A percentile compares a stretch with the other conserved stretches of the same genome.
Conservation (phyloP, 2,113 vertebrate species). For the Ginglymostoma cirratum region DNA sequence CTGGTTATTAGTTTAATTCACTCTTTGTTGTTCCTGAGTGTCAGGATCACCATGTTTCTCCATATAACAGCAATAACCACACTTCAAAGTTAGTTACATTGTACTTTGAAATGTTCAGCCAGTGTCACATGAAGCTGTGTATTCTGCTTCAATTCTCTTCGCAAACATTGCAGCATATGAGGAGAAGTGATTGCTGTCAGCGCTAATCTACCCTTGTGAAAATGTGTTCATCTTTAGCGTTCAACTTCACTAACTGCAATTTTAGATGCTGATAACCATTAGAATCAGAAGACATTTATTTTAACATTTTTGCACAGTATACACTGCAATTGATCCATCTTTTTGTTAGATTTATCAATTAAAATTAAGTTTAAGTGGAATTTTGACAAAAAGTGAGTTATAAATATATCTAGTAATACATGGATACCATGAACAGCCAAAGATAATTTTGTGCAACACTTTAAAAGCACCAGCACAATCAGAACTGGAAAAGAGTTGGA, state of each 20-base stretch:
- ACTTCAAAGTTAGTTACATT: background rate
- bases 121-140: background rate
- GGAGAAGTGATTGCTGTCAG: background rate
- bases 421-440: background rate
- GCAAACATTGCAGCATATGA: background rate
- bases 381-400: background rate
- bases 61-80: background rate
- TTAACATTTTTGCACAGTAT: background rate
- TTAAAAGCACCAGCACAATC: background rate
- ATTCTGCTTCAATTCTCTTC: background rate
- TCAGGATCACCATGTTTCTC: background rate
- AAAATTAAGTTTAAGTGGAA: background rate
- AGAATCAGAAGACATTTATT: constrained; percentile 11
- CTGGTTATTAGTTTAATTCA: background rate
- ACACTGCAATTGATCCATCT: background rate
- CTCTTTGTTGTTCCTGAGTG: background rate
- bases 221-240: background rate
- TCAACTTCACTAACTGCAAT: background rate
- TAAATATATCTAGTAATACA: background rate
- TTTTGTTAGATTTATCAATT: background rate
- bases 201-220: background rate
- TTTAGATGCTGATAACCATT: background rate
- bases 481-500: background rate
- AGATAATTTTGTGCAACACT: background rate
- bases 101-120: background rate